Base-by-base conservation (phyloP, 2,888 invertebrate genomes). In the Petrophora chlorosata region DNA sequence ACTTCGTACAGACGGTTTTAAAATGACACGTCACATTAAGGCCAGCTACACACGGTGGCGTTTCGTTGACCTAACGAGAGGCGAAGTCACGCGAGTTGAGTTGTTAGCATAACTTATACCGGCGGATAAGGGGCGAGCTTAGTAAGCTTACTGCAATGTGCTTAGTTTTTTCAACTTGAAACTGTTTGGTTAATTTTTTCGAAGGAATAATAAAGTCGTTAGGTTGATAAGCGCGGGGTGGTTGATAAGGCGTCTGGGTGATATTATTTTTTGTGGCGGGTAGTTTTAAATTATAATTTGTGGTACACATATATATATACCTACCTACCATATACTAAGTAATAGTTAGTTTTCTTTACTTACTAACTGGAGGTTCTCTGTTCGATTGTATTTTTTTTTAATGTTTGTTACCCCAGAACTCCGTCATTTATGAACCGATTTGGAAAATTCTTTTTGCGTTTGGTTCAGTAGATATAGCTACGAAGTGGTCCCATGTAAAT, bases 91-190 rank as follows among this genome's bases (percentile, higher is more conserved):
- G 43, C 49, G 22, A 43, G 16, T n/a, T 14, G 5, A 30, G 43
- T 50, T 44, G 49, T 50, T 47, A 53, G 43, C 51, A 43, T 57
- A 84, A 85, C 70, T 82, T 81, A 83, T 73, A 61, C 75, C 58
- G 55, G 52, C 67, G 79, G 82, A 77, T 80, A 80, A 78, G 76
- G 76, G 73, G 75, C 67, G 60, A 72, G 76, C 80, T 76, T 77
- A 66, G 65, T 70, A 61, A 72, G 76, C 80, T 76, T 77, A 66
- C 65, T 70, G 72, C 75, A 66, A 74, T 78, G 75, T 73, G 73
- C 72, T 72, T 61, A 70, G 64, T 64, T 72, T 75, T 77, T 80
- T 74, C 63, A 59, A 53, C 51, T 61, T 46, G 59, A 69, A 73
- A 75, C 67, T 68, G 66, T 63, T 70, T 63, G 52, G 44, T 61